phyloP scores from a whole-genome alignment of 2,113 vertebrate species.

The Otis tarda region DNA sequence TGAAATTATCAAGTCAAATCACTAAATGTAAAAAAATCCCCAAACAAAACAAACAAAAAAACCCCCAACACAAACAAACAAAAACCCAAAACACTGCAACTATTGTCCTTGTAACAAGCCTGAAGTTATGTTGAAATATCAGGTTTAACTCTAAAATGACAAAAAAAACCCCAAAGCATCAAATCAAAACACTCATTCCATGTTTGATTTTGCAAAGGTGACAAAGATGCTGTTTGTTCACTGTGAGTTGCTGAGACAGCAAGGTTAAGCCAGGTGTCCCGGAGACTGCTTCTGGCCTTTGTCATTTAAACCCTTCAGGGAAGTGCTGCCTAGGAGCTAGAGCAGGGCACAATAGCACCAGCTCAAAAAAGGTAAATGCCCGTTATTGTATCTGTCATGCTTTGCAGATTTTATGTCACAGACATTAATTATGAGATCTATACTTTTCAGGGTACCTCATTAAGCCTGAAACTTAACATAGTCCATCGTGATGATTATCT shows the following conservation, averaged over 20 bases:
- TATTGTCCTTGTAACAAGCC: not conserved
- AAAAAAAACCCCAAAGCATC: not conserved
- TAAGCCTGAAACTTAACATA: not conserved
- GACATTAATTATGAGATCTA: not conserved
- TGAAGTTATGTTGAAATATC: not conserved
- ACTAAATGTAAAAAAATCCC: not conserved
- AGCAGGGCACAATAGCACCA: not conserved
- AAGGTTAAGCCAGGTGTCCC: not conserved
- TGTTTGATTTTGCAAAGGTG: not conserved
- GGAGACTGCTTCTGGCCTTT: not conserved
- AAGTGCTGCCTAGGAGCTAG: not conserved
- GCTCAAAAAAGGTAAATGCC: not conserved
- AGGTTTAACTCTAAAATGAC: not conserved
- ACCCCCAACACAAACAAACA: accelerated
- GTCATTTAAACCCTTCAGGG: not conserved
- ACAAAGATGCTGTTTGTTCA: not conserved
- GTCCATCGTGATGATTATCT: not conserved
- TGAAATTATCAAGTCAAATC: not conserved
- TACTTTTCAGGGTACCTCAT: not conserved
- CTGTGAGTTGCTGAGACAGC: not conserved
- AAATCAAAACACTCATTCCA: not conserved
- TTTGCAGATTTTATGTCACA: not conserved
- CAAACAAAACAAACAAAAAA: not conserved
- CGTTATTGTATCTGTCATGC: not conserved
- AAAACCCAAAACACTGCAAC: not conserved